Conservation (phyloP, 2,888 invertebrate species). For the Acronicta alni region DNA sequence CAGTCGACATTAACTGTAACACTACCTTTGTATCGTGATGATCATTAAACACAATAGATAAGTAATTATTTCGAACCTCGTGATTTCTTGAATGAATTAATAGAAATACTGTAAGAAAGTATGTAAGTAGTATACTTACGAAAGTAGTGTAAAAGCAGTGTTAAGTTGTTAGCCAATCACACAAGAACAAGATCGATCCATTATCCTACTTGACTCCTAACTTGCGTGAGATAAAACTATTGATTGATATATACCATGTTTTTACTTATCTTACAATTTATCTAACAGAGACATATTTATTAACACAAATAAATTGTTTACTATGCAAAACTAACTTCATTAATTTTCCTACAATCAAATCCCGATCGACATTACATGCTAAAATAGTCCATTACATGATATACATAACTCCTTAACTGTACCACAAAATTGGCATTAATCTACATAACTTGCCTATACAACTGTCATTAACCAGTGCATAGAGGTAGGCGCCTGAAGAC, state of each 20-base stretch:
- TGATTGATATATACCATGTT: conserved; percentile 51
- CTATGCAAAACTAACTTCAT: conserved; percentile 37
- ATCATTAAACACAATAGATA: no score
- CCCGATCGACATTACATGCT: conserved; percentile 46
- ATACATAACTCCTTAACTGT: conserved; percentile 56
- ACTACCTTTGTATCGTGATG: no score
- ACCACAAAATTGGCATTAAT: conserved; percentile 77
- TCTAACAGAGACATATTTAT: conserved; percentile 49
- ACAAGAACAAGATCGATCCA: conserved; percentile 40
- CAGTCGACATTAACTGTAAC: no score
- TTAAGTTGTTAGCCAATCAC: conserved; percentile 27
- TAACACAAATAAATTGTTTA: conserved; percentile 44
- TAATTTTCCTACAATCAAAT: conserved; percentile 52
- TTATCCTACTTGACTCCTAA: conserved; percentile 36
- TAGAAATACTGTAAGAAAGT: conserved; percentile 4
- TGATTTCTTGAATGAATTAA: no score
- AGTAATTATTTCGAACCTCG: no score
- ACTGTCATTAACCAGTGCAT: conserved; percentile 79
- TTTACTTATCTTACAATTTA: conserved; percentile 46
- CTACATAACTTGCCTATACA: conserved; percentile 77
- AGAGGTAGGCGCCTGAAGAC: conserved; percentile 76
- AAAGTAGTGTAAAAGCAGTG: conserved; percentile 31
- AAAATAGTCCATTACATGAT: conserved; percentile 50
- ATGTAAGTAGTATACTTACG: conserved; percentile 4
- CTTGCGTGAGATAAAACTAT: conserved; percentile 45